These are phyloP conservation scores for Eufriesea mexicana DNA, from an alignment of 1,140 invertebrate genomes.

Conservation along the genomic window DNA sequence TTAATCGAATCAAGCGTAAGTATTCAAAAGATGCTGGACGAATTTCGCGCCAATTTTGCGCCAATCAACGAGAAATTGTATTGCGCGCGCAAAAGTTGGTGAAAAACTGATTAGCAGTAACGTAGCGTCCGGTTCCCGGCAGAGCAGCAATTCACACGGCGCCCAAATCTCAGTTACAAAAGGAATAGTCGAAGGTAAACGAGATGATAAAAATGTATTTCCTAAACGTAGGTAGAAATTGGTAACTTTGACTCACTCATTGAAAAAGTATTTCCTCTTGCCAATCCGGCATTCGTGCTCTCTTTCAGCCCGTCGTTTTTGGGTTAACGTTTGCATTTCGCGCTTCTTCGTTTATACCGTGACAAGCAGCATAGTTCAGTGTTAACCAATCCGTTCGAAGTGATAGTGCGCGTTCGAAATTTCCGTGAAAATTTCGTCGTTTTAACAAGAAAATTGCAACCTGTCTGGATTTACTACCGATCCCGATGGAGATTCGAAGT, in stretches of 20 bases:
- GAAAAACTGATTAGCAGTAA: neutral
- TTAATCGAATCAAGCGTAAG: neutral
- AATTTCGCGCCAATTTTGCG: neutral
- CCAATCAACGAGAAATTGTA: constrained; percentile 25
- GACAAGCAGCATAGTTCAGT: constrained; percentile 43
- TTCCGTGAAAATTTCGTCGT: neutral
- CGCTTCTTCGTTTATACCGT: constrained; percentile 48
- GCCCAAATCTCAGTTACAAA: constrained; percentile 81
- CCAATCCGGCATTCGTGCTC: constrained; percentile 60
- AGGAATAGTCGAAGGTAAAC: constrained; percentile 80
- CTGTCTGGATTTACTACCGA: neutral
- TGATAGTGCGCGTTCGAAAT: constrained; percentile 12
- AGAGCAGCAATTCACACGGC: constrained; percentile 68
- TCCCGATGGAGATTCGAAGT: too few species aligned
- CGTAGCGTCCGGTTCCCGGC: constrained; percentile 58
- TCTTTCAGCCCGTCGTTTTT: constrained; percentile 76
- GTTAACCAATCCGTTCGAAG: constrained; percentile 18
- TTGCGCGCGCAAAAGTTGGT: constrained; percentile 18
- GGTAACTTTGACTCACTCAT: constrained; percentile 82
- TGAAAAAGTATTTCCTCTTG: constrained; percentile 75
- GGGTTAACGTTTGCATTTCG: constrained; percentile 76
- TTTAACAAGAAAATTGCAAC: neutral
- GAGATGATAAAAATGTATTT: constrained; percentile 80
- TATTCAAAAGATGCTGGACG: neutral
- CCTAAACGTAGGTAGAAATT: constrained; percentile 81